Evolutionary conservation across 2,113 vertebrate species (phyloP).

Genomic region (Otolemur garnettii): DNA sequence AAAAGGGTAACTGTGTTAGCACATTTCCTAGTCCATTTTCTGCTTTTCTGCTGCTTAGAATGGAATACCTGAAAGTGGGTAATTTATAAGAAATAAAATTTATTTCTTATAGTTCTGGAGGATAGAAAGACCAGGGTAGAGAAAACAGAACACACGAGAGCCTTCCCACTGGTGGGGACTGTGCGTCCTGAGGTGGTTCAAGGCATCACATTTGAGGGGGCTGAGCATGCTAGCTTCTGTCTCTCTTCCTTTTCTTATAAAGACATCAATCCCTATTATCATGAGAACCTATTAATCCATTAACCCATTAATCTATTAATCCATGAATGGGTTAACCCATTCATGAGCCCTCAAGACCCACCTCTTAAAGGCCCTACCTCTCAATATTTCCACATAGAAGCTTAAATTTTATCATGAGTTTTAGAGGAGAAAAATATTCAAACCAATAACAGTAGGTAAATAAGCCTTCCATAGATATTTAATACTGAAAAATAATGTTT

Average conservation of each 20-base stretch:
- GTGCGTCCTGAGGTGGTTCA: neutral
- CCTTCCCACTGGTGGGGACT: neutral
- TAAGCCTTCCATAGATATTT: neutral
- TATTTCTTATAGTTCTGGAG: neutral
- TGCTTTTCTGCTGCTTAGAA: neutral
- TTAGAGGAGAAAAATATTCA: neutral
- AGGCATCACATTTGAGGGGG: neutral
- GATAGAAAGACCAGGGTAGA: neutral
- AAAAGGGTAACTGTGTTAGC: neutral
- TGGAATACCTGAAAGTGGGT: neutral
- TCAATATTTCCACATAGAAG: neutral
- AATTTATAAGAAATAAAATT: neutral
- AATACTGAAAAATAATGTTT: constrained; percentile 47
- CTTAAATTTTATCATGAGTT: neutral
- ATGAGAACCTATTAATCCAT: too few relatives aligned
- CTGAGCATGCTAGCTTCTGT: neutral
- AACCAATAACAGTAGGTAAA: neutral
- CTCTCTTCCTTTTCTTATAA: neutral
- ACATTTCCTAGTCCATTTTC: neutral
- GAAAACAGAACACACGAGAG: neutral
- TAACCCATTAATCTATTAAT: neutral
- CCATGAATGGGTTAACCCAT: neutral
- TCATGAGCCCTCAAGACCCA: neutral
- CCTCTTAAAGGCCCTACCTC: neutral
- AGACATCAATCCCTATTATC: neutral